Evolutionary conservation across 2,113 vertebrate genomes (phyloP).

Genomic region (Chionodraco myersi): DNA sequence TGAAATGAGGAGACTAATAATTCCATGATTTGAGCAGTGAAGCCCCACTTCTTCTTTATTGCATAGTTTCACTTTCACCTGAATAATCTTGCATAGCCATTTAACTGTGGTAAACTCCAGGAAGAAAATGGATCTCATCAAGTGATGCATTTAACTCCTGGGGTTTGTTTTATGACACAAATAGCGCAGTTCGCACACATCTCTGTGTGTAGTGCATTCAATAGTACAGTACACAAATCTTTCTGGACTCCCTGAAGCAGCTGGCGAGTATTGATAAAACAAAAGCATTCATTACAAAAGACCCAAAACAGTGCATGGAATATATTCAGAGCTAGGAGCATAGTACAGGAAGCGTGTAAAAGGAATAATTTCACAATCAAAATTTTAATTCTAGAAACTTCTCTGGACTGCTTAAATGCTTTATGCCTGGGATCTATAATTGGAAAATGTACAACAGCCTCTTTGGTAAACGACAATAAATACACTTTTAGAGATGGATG

Average conservation of each 20-base stretch:
- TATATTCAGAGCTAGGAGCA: background rate
- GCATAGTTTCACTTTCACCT: conserved; percentile 47
- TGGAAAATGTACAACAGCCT: conserved; percentile 8
- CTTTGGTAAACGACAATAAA: conserved; percentile 47
- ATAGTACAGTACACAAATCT: conserved; percentile 5
- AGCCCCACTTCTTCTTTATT: conserved; percentile 57
- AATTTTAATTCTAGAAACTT: conserved; percentile 1
- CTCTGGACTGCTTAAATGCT: background rate
- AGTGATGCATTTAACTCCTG: background rate
- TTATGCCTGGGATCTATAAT: conserved; percentile 38
- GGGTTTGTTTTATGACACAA: background rate
- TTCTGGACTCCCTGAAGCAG: conserved; percentile 33
- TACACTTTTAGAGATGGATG: background rate
- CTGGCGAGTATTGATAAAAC: conserved; percentile 24
- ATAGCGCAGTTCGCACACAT: background rate
- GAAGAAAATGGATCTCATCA: background rate
- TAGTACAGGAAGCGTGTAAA: background rate
- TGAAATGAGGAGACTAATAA: background rate
- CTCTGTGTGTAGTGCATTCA: conserved; percentile 32
- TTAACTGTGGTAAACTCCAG: conserved; percentile 4
- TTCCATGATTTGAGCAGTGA: background rate
- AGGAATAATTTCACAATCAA: conserved; percentile 25
- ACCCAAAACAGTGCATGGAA: conserved; percentile 16
- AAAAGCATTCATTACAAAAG: conserved; percentile 15
- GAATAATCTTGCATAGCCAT: conserved; percentile 31